Base-by-base conservation (phyloP, 2,888 invertebrate species). In the Dasysyrphus tricinctus region DNA sequence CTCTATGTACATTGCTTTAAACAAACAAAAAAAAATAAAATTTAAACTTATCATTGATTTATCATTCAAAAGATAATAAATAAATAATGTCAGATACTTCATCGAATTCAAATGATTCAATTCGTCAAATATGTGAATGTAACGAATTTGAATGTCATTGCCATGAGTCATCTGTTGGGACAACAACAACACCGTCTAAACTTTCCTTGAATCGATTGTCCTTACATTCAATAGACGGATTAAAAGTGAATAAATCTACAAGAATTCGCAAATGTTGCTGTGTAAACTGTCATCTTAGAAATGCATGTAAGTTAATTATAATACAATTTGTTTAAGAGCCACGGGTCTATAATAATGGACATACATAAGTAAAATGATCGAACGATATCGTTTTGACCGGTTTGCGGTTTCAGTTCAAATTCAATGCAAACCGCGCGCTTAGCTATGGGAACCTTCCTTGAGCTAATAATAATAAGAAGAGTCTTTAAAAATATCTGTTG, bases 281-380 rank as follows among this genome's bases (percentile, higher is more conserved):
- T 54, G 73, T 89, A 49, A 92, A 92, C 88, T 92, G 92, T 73
- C 92, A 92, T 9, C 63, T 91, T 51, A 90, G 87, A 78, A 91
- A 91, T 89, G 63, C 89, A 70, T 92, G 92, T 92, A 90, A 92
- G 92, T 37, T 34, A 19, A 44, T 24, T 24, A 24, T 24, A 24
- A 24, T 24, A 24, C 1, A 24, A n/a, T n/a, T n/a, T n/a, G n/a
- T n/a, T n/a, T n/a, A n/a, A 24, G 3, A 24, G 24, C 24, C 24
- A 24, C 2, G 24, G 24, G 24, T 24, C 24, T 24, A 24, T n/a
- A n/a, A n/a, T n/a, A n/a, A n/a, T n/a, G n/a, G n/a, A n/a, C n/a
- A n/a, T n/a, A n/a, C n/a, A n/a, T n/a, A n/a, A n/a, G n/a, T n/a
- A n/a, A n/a, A n/a, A n/a, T n/a, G n/a, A n/a, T n/a, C n/a, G n/a